Conservation (phyloP, 2,113 vertebrate genomes). For the Ceyx melanurus region DNA sequence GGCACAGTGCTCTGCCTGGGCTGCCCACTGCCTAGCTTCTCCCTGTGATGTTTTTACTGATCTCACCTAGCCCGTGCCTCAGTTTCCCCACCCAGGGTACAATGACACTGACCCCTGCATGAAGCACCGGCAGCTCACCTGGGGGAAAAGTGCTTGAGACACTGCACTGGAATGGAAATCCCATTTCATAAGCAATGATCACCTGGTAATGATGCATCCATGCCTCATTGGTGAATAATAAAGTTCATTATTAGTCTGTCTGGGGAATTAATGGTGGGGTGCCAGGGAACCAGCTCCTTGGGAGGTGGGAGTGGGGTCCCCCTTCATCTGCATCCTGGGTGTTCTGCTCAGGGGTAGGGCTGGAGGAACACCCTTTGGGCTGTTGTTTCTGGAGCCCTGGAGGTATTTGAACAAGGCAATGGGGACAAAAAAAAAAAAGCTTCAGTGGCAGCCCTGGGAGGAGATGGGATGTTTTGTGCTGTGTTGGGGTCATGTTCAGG, state of each 20-base stretch:
- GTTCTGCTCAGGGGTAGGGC: rapidly evolving
- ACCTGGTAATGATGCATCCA: neutral
- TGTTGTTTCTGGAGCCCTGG: neutral
- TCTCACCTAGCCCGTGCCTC: neutral
- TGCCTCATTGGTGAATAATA: neutral
- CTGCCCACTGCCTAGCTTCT: neutral
- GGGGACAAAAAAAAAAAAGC: neutral
- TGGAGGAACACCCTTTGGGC: neutral
- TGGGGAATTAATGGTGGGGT: neutral
- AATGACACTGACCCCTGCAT: neutral
- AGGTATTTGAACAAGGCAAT: rapidly evolving
- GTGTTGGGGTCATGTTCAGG: rapidly evolving
- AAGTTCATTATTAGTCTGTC: neutral
- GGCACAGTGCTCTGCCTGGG: neutral
- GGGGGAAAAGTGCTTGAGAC: neutral
- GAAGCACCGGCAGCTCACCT: neutral
- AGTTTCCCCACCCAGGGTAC: neutral
- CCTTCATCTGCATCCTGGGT: rapidly evolving
- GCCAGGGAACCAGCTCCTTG: neutral
- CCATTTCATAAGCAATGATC: neutral
- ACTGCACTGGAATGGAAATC: neutral
- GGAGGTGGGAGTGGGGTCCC: neutral
- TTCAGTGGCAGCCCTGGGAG: neutral
- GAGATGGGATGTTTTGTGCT: neutral
- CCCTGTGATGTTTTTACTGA: neutral